Conservation (phyloP, 2,113 vertebrate species). For the Aptenodytes forsteri region DNA sequence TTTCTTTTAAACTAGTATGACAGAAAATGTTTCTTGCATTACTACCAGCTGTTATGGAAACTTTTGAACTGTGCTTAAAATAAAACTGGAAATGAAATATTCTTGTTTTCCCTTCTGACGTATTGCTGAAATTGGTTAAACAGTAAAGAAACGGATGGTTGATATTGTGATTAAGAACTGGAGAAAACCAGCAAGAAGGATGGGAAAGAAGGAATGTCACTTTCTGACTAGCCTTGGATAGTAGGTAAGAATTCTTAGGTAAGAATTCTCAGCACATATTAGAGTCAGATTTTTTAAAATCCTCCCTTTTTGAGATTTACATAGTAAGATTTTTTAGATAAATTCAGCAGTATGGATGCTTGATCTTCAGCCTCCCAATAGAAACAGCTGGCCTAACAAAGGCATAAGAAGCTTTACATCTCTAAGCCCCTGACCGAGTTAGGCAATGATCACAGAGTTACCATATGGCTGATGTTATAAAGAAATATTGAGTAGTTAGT, state of each 20-base stretch:
- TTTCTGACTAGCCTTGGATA: not conserved
- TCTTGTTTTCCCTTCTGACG: not conserved
- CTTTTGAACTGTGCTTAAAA: not conserved
- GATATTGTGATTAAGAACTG: not conserved
- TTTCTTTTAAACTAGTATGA: not conserved
- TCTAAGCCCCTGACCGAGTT: slow-evolving; percentile 36
- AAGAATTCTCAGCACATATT: not conserved
- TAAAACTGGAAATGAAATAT: not conserved
- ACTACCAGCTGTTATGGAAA: not conserved
- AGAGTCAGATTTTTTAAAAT: not conserved
- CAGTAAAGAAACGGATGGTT: not conserved
- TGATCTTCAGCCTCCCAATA: not conserved
- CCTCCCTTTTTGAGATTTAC: not conserved
- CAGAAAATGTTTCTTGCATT: not conserved
- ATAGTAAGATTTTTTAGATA: not conserved
- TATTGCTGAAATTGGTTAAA: not conserved
- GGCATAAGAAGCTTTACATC: slow-evolving; percentile 52
- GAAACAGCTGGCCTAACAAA: slow-evolving; percentile 45
- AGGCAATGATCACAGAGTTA: slow-evolving; percentile 41
- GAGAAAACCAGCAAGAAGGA: not conserved
- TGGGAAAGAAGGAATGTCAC: not conserved
- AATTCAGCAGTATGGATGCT: not conserved
- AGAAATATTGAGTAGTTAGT: slow-evolving; percentile 24
- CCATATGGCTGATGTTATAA: slow-evolving; percentile 54
- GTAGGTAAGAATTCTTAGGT: not conserved